A percentile compares a stretch with the other conserved stretches of the same genome.
These are phyloP conservation scores for Pseudanteris insignis DNA, from an alignment of 2,888 invertebrate species.

Conservation along the genomic window DNA sequence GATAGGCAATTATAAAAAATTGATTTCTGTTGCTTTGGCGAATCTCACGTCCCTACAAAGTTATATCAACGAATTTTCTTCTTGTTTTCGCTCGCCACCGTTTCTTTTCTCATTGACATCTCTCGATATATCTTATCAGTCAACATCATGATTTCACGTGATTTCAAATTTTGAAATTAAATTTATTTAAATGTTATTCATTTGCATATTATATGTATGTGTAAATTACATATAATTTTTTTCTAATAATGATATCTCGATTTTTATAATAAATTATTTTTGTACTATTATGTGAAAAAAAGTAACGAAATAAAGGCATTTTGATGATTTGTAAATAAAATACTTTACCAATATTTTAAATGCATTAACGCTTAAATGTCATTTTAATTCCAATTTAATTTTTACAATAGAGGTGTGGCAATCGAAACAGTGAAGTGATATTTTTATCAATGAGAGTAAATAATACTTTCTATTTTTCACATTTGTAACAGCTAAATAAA, in stretches of 20 bases:
- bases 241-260: too few species aligned
- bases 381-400: too few species aligned
- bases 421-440: too few species aligned
- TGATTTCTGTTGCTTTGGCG: slow-evolving; percentile 19
- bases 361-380: too few species aligned
- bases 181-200: too few species aligned
- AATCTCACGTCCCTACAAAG: slow-evolving; percentile 22
- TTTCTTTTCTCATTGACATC: slow-evolving; percentile 7
- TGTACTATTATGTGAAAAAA: slow-evolving; percentile 1
- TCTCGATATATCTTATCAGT: slow-evolving; percentile 22
- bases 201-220: too few species aligned
- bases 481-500: not conserved
- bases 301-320: too few species aligned
- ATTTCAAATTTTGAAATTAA: slow-evolving; percentile 19
- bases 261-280: slow-evolving; percentile 2
- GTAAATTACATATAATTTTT: too few species aligned
- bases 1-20: not conserved
- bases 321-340: too few species aligned
- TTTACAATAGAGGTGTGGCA: too few species aligned
- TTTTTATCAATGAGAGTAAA: not conserved
- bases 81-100: slow-evolving; percentile 9
- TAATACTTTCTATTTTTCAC: too few species aligned
- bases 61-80: slow-evolving; percentile 4
- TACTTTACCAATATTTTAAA: too few species aligned
- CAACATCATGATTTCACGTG: slow-evolving; percentile 34